These are phyloP conservation scores for Popillia japonica DNA, from an alignment of 1,140 invertebrate species.

Conservation along the genomic window DNA sequence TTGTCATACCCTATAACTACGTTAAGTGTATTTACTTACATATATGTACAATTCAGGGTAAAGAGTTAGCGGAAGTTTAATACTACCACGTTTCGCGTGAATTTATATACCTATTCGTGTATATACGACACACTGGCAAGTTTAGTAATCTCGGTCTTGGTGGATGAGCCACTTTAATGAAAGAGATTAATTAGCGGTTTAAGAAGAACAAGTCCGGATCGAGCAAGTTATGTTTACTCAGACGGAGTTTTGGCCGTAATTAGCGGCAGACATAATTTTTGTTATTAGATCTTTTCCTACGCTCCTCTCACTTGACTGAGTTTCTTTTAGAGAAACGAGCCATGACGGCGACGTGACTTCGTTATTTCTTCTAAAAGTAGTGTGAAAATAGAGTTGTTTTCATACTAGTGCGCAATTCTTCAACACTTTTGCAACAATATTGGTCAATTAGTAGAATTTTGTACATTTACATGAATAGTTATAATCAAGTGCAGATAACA, in stretches of 20 bases:
- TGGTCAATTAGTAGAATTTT: no score
- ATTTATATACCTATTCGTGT: background rate
- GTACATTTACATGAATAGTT: no score
- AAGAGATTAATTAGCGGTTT: slow-evolving; percentile 7
- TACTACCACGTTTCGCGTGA: background rate
- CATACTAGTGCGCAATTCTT: background rate
- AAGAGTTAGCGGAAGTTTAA: background rate
- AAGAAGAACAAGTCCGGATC: background rate
- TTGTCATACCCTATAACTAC: no score
- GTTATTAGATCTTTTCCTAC: background rate
- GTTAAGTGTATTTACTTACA: background rate
- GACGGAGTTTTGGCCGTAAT: background rate
- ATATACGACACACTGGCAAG: background rate
- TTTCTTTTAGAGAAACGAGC: background rate
- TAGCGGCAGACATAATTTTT: slow-evolving; percentile 10
- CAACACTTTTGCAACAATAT: no score
- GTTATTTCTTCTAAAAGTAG: background rate
- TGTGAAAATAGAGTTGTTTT: background rate
- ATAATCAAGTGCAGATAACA: no score
- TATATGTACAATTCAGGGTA: background rate
- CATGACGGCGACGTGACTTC: background rate
- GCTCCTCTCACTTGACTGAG: background rate
- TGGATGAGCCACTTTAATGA: slow-evolving; percentile 5
- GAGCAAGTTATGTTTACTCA: background rate
- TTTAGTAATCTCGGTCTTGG: background rate